Evolutionary conservation across 2,113 vertebrate species (phyloP).

Genomic region (Sinocyclocheilus anophthalmus): DNA sequence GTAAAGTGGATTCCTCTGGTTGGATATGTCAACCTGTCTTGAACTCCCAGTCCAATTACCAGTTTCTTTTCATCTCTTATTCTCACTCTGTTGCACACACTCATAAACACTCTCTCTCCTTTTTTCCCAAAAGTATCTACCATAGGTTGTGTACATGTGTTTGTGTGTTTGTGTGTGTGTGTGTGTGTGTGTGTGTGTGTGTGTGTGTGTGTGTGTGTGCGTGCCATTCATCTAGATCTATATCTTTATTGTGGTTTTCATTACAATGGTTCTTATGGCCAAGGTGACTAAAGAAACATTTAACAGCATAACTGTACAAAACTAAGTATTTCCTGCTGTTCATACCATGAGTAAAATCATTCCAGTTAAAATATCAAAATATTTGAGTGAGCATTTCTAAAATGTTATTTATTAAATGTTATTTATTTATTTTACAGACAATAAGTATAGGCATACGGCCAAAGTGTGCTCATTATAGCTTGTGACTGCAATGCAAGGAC

Average conservation of each 20-base stretch:
- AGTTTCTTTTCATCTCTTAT: slow-evolving; percentile 53
- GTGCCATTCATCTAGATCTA: not conserved
- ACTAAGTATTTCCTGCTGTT: not conserved
- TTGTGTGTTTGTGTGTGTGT: not conserved
- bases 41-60: slow-evolving; percentile 59
- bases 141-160: slow-evolving; percentile 7
- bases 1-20: slow-evolving; percentile 57
- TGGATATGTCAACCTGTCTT: slow-evolving; percentile 59
- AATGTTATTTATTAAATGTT: not conserved
- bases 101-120: slow-evolving; percentile 4
- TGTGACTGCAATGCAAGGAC: not conserved
- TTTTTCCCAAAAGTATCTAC: not conserved
- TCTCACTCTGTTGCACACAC: slow-evolving; percentile 28
- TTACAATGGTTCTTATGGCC: not conserved
- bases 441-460: not conserved
- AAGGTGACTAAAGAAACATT: not conserved
- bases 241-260: not conserved
- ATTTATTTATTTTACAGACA: not conserved
- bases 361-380: not conserved
- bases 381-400: not conserved
- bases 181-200: too few species aligned
- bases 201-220: too few species aligned
- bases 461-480: not conserved
- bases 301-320: not conserved
- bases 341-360: not conserved